Conservation (phyloP, 1,140 invertebrate genomes). For the Drosophila sulfurigaster region DNA sequence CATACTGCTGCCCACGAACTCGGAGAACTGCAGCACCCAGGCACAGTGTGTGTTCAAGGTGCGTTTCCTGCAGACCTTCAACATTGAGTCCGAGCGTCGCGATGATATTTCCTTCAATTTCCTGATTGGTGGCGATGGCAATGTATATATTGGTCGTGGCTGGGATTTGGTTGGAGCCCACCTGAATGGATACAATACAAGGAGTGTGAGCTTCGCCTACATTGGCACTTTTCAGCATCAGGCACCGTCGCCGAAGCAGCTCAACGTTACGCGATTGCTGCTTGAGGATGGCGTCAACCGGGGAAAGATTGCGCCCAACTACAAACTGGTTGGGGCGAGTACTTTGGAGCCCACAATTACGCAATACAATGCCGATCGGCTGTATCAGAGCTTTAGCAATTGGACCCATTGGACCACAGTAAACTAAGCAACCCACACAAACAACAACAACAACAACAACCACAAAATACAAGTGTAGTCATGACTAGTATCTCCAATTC, state of each 20-base stretch:
- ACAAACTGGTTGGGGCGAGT: slow-evolving; percentile 88
- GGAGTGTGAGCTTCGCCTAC: slow-evolving; percentile 87
- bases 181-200: slow-evolving; percentile 87
- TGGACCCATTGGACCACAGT: slow-evolving; percentile 87
- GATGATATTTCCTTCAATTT: slow-evolving; percentile 88
- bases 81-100: slow-evolving; percentile 89
- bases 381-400: slow-evolving; percentile 87
- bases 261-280: slow-evolving; percentile 86
- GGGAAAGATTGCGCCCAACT: slow-evolving; percentile 86
- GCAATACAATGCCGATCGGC: slow-evolving; percentile 88
- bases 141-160: slow-evolving; percentile 88
- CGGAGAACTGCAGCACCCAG: slow-evolving; percentile 85
- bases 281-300: slow-evolving; percentile 86
- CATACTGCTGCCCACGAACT: slow-evolving; percentile 86
- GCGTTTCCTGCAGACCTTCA: slow-evolving; percentile 89
- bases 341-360: slow-evolving; percentile 87
- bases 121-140: slow-evolving; percentile 89
- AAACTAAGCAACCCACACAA: slow-evolving; percentile 32
- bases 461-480: slow-evolving; percentile 9
- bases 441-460: neutral
- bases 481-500: slow-evolving; percentile 52
- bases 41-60: slow-evolving; percentile 86
- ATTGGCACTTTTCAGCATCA: slow-evolving; percentile 86
- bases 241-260: slow-evolving; percentile 86
- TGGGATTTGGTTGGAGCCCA: slow-evolving; percentile 88